phyloP scores from a whole-genome alignment of 1,140 invertebrate species.

The Brachionus sp. region DNA sequence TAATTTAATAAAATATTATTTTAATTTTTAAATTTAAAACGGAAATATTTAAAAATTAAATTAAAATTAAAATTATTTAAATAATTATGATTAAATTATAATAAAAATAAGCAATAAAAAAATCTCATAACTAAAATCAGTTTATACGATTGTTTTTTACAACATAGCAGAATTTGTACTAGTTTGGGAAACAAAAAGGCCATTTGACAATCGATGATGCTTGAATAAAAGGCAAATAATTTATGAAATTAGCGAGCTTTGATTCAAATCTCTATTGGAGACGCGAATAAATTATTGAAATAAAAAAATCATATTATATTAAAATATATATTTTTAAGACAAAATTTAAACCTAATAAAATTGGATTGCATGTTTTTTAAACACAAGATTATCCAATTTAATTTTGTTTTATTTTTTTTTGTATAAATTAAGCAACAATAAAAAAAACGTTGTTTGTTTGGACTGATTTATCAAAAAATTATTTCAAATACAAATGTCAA shows the following conservation, averaged over 20 bases:
- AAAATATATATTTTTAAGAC: neutral
- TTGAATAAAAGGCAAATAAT: neutral
- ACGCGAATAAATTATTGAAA: conserved; percentile 31
- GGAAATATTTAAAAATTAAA: too few species aligned
- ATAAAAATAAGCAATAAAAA: too few species aligned
- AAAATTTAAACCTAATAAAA: neutral
- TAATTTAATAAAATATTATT: too few species aligned
- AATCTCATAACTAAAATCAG: too few species aligned
- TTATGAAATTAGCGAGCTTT: conserved; percentile 7
- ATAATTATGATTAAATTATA: too few species aligned
- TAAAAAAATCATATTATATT: too few species aligned
- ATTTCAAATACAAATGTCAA: conserved; percentile 22
- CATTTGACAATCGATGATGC: neutral
- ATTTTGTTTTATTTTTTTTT: neutral
- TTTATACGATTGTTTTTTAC: too few species aligned
- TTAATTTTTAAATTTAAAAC: too few species aligned
- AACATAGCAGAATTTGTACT: too few species aligned
- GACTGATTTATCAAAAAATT: neutral
- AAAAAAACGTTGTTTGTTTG: neutral
- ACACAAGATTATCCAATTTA: neutral
- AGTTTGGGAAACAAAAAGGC: too few species aligned
- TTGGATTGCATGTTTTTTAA: neutral
- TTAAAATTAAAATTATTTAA: too few species aligned
- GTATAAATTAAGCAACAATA: neutral
- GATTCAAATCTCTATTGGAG: neutral